Evolutionary conservation across 2,888 invertebrate species (phyloP).

Genomic region (Mythimna pallens): DNA sequence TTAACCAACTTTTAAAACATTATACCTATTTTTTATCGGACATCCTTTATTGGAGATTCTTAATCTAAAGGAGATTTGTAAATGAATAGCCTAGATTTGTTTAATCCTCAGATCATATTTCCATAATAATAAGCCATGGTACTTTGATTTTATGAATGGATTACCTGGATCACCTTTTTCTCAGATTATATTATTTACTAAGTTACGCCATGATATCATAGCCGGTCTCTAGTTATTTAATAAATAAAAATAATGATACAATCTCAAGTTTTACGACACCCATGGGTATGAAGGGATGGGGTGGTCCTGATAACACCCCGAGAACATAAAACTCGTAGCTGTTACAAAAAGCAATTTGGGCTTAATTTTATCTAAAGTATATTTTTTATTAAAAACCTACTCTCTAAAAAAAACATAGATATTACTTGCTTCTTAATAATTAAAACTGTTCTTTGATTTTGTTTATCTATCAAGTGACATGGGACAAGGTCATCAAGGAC

Average conservation of each 20-base stretch:
- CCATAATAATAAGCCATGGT: neutral
- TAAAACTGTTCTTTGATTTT: neutral
- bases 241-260: slow-evolving; percentile 43
- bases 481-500: too few species aligned
- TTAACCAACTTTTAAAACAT: too few species aligned
- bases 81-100: too few species aligned
- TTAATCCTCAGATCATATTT: neutral
- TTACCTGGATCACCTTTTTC: neutral
- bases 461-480: too few species aligned
- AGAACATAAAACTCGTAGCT: slow-evolving; percentile 44
- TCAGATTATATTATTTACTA: neutral
- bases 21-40: too few species aligned
- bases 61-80: too few species aligned
- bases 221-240: slow-evolving; percentile 20
- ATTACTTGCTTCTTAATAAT: neutral
- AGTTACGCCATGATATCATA: neutral
- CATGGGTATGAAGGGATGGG: slow-evolving; percentile 29
- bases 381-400: neutral
- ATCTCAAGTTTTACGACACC: slow-evolving; percentile 49
- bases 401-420: neutral
- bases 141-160: neutral
- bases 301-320: slow-evolving; percentile 36
- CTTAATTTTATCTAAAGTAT: slow-evolving; percentile 28
- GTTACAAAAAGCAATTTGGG: slow-evolving; percentile 40
- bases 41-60: too few species aligned